Evolutionary conservation across 2,113 vertebrate species (phyloP).

Genomic region (Sciurus niger): DNA sequence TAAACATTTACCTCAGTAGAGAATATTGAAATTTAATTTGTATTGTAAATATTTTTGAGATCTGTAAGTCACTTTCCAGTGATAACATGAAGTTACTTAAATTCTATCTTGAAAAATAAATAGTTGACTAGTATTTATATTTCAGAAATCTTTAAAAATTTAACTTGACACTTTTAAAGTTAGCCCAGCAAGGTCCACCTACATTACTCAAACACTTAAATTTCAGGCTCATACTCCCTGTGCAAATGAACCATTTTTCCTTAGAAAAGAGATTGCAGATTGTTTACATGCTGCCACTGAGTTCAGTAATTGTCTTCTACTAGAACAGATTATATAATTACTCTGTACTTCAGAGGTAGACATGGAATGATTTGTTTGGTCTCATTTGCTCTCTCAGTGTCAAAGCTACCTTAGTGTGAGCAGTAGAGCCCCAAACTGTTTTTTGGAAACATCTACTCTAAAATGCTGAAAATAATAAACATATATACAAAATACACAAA

Average conservation of each 20-base stretch:
- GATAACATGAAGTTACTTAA: slow-evolving; percentile 43
- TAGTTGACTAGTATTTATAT: background rate
- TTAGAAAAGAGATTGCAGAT: background rate
- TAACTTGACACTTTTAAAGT: slow-evolving; percentile 13
- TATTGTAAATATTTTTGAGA: slow-evolving; percentile 9
- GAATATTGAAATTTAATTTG: slow-evolving; percentile 27
- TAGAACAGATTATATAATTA: background rate
- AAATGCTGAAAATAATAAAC: background rate
- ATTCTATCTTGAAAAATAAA: slow-evolving; percentile 6
- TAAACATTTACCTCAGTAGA: background rate
- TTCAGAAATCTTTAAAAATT: slow-evolving; percentile 37
- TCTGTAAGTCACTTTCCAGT: background rate
- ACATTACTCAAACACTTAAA: background rate
- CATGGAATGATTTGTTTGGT: background rate
- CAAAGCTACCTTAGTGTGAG: background rate
- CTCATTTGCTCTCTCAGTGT: background rate
- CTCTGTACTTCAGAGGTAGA: background rate
- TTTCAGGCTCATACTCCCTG: background rate
- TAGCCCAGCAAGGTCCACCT: background rate
- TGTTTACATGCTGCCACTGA: background rate
- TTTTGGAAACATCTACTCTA: background rate
- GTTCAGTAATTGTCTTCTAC: background rate
- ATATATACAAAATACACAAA: background rate
- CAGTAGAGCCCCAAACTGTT: background rate
- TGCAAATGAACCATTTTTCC: background rate